phyloP scores from a whole-genome alignment of 2,888 invertebrate species.

The Eucera pruinosa region DNA sequence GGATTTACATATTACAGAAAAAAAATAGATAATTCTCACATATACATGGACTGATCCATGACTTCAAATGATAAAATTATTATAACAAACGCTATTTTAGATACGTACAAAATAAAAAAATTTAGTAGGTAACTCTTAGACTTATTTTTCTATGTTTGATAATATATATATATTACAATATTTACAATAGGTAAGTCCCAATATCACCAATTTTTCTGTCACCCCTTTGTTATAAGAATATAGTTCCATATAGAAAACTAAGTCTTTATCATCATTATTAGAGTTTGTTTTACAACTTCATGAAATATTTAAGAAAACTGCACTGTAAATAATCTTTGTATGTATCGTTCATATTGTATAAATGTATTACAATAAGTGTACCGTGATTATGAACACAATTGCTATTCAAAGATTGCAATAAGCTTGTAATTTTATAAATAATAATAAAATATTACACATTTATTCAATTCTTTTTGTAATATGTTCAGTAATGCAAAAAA shows the following conservation, averaged over 20 bases:
- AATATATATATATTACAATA: slow-evolving; percentile 82
- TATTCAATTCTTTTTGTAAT: slow-evolving; percentile 47
- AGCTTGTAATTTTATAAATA: slow-evolving; percentile 60
- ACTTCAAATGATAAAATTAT: slow-evolving; percentile 66
- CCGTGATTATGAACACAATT: slow-evolving; percentile 73
- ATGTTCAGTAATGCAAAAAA: slow-evolving; percentile 56
- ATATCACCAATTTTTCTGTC: slow-evolving; percentile 75
- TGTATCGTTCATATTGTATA: slow-evolving; percentile 62
- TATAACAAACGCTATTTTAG: slow-evolving; percentile 69
- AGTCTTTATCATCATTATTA: slow-evolving; percentile 80
- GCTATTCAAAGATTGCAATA: slow-evolving; percentile 65
- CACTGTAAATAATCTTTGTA: slow-evolving; percentile 69
- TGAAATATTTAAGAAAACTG: slow-evolving; percentile 73
- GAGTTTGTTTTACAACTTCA: slow-evolving; percentile 70
- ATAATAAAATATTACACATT: slow-evolving; percentile 60
- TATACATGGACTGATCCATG: slow-evolving; percentile 54
- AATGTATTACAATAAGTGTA: slow-evolving; percentile 68
- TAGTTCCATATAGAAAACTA: slow-evolving; percentile 83
- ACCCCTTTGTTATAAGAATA: slow-evolving; percentile 80
- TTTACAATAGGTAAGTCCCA: slow-evolving; percentile 82
- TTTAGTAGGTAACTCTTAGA: slow-evolving; percentile 79
- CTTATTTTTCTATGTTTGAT: slow-evolving; percentile 78
- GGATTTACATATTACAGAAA: slow-evolving; percentile 61
- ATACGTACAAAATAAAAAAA: slow-evolving; percentile 72
- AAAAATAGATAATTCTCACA: slow-evolving; percentile 59